Evolutionary conservation across 2,888 invertebrate species (phyloP).

Genomic region (Caenorhabditis panamensis): DNA sequence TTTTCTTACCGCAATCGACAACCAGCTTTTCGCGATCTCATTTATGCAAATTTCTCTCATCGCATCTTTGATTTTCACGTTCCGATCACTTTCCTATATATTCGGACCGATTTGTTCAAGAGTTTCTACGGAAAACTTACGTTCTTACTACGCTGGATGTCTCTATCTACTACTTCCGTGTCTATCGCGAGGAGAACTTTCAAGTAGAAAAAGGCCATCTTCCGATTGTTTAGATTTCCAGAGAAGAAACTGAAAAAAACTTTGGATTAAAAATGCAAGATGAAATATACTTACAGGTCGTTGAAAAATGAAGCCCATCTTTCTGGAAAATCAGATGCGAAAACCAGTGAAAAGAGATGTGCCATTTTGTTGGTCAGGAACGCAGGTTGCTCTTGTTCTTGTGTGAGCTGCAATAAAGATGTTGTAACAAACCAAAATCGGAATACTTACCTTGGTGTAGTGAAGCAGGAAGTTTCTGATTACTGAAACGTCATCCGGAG

Average conservation of each 20-base stretch:
- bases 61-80: slow-evolving; percentile 84
- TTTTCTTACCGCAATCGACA: slow-evolving; percentile 83
- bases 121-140: slow-evolving; percentile 66
- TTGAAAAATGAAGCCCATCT: slow-evolving; percentile 84
- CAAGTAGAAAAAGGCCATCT: slow-evolving; percentile 83
- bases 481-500: slow-evolving; percentile 32
- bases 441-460: slow-evolving; percentile 60
- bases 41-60: slow-evolving; percentile 84
- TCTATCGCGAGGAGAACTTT: slow-evolving; percentile 84
- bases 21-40: slow-evolving; percentile 84
- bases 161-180: slow-evolving; percentile 84
- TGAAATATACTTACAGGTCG: slow-evolving; percentile 79
- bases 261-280: neutral
- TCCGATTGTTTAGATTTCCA: slow-evolving; percentile 41
- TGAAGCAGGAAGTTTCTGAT: slow-evolving; percentile 70
- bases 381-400: slow-evolving; percentile 72
- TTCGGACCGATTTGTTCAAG: neutral
- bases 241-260: slow-evolving; percentile 66
- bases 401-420: slow-evolving; percentile 2
- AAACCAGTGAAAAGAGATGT: slow-evolving; percentile 84
- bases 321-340: slow-evolving; percentile 83
- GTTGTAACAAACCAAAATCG: neutral
- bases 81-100: slow-evolving; percentile 82
- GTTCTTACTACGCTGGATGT: slow-evolving; percentile 82
- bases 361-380: slow-evolving; percentile 84